phyloP scores from a whole-genome alignment of 2,797 vertebrate species.

The Nasua narica region DNA sequence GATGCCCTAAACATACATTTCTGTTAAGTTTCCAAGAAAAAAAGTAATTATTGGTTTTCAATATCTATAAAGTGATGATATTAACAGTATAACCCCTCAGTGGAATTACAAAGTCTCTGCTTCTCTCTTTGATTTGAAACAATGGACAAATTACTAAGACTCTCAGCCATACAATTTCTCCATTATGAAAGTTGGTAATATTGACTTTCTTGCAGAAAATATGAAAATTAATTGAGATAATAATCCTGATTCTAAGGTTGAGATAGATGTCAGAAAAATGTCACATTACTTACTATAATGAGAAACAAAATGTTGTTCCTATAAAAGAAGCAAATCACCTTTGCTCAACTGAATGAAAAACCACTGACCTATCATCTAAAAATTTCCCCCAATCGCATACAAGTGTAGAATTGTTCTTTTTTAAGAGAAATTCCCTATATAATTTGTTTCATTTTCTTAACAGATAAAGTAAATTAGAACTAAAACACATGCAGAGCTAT shows the following conservation, averaged over 20 bases:
- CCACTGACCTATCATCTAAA: not conserved
- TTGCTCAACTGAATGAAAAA: constrained; percentile 27
- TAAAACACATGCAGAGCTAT: not conserved
- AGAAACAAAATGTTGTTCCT: not conserved
- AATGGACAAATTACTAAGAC: not conserved
- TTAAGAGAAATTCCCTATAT: not conserved
- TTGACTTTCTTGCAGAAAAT: not conserved
- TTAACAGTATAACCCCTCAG: not conserved
- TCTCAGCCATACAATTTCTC: not conserved
- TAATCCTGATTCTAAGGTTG: constrained; percentile 6
- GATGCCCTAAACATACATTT: not conserved
- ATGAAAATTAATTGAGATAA: constrained; percentile 39
- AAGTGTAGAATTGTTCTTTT: not conserved
- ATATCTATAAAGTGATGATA: not conserved
- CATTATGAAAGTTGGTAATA: constrained; percentile 12
- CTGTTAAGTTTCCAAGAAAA: not conserved
- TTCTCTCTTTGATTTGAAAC: constrained; percentile 7
- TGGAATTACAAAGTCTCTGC: not conserved
- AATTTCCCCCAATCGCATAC: not conserved
- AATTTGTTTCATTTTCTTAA: constrained; percentile 34
- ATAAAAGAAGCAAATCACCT: constrained; percentile 26
- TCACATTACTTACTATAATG: not conserved
- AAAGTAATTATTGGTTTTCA: not conserved
- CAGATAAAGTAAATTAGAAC: constrained; percentile 50
- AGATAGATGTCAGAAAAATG: constrained; percentile 39